Percentiles rank a stretch among this genome's conserved stretches.
phyloP scores from a whole-genome alignment of 2,113 vertebrate species.

The Odontesthes bonariensis region DNA sequence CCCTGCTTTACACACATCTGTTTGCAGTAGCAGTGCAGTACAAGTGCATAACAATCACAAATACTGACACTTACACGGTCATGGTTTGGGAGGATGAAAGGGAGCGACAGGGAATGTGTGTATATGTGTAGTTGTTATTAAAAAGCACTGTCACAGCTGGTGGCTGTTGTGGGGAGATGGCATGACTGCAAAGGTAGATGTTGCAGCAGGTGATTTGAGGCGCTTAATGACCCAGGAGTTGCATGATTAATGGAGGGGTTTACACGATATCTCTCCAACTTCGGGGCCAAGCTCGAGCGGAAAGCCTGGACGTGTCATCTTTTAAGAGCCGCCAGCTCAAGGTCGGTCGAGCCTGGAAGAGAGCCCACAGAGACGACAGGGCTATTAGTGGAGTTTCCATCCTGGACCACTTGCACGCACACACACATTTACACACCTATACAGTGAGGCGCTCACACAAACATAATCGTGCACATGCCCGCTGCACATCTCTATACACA shows the following conservation, averaged over 20 bases:
- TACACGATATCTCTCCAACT: conserved; percentile 59
- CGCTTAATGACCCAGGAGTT: conserved; percentile 71
- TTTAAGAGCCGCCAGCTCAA: conserved; percentile 62
- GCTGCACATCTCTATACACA: not conserved
- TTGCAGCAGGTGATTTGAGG: conserved; percentile 59
- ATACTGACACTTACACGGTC: conserved; percentile 24
- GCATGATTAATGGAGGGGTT: conserved; percentile 74
- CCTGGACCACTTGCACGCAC: conserved; percentile 21
- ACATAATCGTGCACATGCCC: not conserved
- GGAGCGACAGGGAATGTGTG: not conserved
- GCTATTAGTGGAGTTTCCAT: conserved; percentile 69
- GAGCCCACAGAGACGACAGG: conserved; percentile 69
- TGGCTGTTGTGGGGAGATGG: conserved; percentile 57
- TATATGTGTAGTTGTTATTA: conserved; percentile 42
- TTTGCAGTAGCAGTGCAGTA: conserved; percentile 39
- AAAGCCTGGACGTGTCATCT: conserved; percentile 54
- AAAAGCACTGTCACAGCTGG: conserved; percentile 62
- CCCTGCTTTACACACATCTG: conserved; percentile 56
- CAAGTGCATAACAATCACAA: conserved; percentile 24
- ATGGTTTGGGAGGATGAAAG: not conserved
- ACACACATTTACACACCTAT: conserved; percentile 16
- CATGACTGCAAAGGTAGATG: conserved; percentile 63
- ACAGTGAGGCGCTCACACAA: conserved; percentile 1
- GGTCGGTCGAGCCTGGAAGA: conserved; percentile 64
- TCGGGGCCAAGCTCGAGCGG: conserved; percentile 22